Base-by-base conservation (phyloP, 2,888 invertebrate species). In the Philereme transversata region DNA sequence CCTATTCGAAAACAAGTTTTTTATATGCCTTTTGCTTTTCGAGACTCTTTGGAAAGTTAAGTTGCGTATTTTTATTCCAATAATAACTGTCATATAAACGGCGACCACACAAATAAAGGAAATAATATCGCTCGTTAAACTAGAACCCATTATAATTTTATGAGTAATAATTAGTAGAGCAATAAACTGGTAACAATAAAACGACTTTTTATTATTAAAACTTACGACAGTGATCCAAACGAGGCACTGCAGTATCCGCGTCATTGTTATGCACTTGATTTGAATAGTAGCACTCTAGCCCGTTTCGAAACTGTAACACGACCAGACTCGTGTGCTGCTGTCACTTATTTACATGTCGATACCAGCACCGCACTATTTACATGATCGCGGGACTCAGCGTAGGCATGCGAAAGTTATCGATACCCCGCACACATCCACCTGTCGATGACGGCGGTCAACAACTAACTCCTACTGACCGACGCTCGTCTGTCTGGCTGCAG, bases 211-310 rank as follows among this genome's bases (percentile, higher is more conserved):
- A 56, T 49, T 56, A 56, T 7, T 10, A 57, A 11, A 36, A 84
- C 86, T 83, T 67, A 89, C 89, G 76, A 84, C 68, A 62, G 74
- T 75, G 68, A 84, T 75, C 76, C 75, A 81, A 68, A 86, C 67
- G 62, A 83, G 66, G 64, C 75, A 80, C 64, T 75, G 68, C 62
- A 81, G 69, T 76, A 75, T 79, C 82, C 83, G 78, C 68, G 78
- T 81, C 89, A 87, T 88, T 64, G 63, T 69, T 73, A 66, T 71
- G 61, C 68, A 76, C 64, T 65, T 62, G 8, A 33, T 51, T 49
- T 41, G 7, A 7, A 8, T 48, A 43, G 38, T 51, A 70, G 49
- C 73, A 74, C 73, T 76, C 62, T 72, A 72, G 67, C 72, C 75
- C 74, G 64, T 60, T 73, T 70, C 64, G 70, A 58, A 64, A 67